Base-by-base conservation (phyloP, 2,113 vertebrate genomes). In the Plecotus auritus region DNA sequence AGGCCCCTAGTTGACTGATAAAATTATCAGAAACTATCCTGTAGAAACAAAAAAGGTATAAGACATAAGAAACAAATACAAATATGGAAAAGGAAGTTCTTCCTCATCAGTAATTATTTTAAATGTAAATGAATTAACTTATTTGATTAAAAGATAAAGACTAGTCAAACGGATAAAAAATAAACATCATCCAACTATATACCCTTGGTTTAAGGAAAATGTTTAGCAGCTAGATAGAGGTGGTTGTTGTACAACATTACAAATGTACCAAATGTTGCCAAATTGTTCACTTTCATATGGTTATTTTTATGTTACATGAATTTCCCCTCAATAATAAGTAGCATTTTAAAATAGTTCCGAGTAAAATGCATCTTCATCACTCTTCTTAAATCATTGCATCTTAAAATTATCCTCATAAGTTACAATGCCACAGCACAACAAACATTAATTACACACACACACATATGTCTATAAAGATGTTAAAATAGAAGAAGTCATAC, bases 401-500 rank as follows among this genome's bases (percentile, higher is more conserved):
- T 54, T 49, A 74, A 93, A 35, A 40, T 40, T 59, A 22, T 49
- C 67, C 45, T 81, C 47, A 40, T 30, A 74, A 35, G 11, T 66
- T 18, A 86, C 30, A 77, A 51, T 64, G 28, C 9, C 47, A 59
- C 13, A 66, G 26, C 20, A 45, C 30, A 91, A 35, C 20, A 42
- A 73, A 42, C 28, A 74, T 30, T n/a, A 26, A 87, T 84, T 54
- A 85, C 9, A 12, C 11, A 61, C n/a, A 40, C 32, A 54, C 51
- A 64, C 5, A 17, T 23, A 30, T n/a, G 0, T 73, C 66, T 61
- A 12, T 54, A 30, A 45, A 73, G 20, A 54, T 45, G 54, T 49
- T 49, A 37, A 66, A 74, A 66, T 28, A 70, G 47, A 83, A 80
- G 54, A 61, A 20, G 5, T 77, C 77, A 0, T 97, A 97, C 97